A percentile compares a stretch with the other conserved stretches of the same genome.
phyloP scores from a whole-genome alignment of 2,797 vertebrate species.

The Setipinna tenuifilis region DNA sequence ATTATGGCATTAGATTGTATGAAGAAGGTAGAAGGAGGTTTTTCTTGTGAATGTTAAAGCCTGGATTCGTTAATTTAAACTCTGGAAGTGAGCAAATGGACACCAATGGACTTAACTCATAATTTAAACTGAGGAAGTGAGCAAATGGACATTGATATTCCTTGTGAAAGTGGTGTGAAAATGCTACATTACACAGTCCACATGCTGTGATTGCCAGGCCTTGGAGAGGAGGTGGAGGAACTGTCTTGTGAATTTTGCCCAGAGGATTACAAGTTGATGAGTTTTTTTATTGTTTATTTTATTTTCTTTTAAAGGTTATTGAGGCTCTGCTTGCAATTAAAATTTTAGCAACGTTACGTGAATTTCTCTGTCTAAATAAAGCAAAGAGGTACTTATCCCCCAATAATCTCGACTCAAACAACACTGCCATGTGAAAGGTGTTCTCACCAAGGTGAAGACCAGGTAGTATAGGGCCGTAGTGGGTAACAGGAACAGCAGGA shows the following conservation, averaged over 20 bases:
- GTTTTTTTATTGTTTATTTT: neutral
- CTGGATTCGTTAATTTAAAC: too few species aligned
- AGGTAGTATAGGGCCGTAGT: conserved; percentile 96
- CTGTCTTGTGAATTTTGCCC: neutral
- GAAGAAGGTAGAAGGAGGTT: too few species aligned
- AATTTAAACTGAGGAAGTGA: neutral
- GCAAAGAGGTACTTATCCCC: neutral
- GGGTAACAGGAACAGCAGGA: conserved; percentile 93
- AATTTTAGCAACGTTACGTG: neutral
- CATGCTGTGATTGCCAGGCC: neutral
- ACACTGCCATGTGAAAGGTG: conserved; percentile 16
- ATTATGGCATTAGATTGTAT: too few species aligned
- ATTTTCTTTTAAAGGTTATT: neutral
- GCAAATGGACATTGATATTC: conserved; percentile 11
- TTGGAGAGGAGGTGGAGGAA: neutral
- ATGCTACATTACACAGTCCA: neutral
- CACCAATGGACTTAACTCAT: too few species aligned
- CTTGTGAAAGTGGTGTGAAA: neutral
- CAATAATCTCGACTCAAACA: neutral
- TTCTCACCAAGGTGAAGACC: conserved; percentile 96
- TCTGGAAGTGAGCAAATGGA: too few species aligned
- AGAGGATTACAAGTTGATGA: neutral
- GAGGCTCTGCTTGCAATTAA: neutral
- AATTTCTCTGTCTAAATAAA: neutral
- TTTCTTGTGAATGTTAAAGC: too few species aligned